Conservation (phyloP, 2,888 invertebrate species). For the Lithophane socia region DNA sequence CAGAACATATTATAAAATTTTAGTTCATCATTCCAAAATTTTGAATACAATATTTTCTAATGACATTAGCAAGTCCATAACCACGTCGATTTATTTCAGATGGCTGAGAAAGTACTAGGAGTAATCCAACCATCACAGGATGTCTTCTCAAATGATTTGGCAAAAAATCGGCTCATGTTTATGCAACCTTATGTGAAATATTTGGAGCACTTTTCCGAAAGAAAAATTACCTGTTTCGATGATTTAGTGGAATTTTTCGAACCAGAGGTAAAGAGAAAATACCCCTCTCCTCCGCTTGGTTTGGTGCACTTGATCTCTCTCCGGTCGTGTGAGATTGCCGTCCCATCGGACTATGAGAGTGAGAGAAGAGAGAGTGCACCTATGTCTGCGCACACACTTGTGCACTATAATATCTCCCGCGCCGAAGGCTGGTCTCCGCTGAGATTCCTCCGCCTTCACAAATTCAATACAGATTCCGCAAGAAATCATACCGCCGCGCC, state of each 20-base stretch:
- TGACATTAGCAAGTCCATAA: not conserved
- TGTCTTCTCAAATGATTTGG: constrained; percentile 26
- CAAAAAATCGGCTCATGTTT: constrained; percentile 32
- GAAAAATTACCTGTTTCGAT: constrained; percentile 17
- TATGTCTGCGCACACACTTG: no score
- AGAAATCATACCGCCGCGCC: no score
- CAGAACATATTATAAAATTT: not conserved
- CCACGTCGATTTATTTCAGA: constrained; percentile 26
- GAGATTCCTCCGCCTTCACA: no score
- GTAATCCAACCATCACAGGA: constrained; percentile 7
- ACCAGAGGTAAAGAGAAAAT: constrained; percentile 9
- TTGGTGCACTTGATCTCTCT: no score
- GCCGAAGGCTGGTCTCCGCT: no score
- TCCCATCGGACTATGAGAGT: no score
- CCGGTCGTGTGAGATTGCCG: no score
- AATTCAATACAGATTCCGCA: no score
- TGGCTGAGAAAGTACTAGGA: constrained; percentile 37
- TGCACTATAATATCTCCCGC: no score
- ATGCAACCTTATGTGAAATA: constrained; percentile 40
- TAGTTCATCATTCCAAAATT: not conserved
- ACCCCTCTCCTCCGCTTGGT: no score
- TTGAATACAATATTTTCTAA: not conserved
- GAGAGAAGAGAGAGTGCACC: no score
- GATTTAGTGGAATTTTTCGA: constrained; percentile 24
- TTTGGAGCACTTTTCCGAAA: constrained; percentile 17